Conservation (phyloP, 1,140 invertebrate genomes). For the Drosophila ironensis region DNA sequence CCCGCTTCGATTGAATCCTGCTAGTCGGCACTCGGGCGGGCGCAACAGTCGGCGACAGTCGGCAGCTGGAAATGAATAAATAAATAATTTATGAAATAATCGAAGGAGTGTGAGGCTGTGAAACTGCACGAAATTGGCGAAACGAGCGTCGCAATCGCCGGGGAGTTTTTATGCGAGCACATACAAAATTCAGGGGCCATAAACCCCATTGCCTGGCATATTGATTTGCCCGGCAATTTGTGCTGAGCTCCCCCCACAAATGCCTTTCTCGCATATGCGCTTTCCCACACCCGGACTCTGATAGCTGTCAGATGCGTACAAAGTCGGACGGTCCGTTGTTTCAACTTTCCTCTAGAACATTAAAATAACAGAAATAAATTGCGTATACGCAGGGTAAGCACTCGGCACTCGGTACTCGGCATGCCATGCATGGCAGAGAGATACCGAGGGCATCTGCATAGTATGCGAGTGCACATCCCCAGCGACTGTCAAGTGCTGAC, state of each 20-base stretch:
- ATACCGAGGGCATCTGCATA: background rate
- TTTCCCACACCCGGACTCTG: background rate
- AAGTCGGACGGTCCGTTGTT: background rate
- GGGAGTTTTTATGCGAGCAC: conserved; percentile 11
- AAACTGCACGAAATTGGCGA: conserved; percentile 32
- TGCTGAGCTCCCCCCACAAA: background rate
- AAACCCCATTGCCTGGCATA: conserved; percentile 17
- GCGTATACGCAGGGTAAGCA: conserved; percentile 51
- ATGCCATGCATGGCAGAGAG: conserved; percentile 49
- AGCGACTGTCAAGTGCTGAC: conserved; percentile 56
- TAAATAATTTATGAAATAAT: conserved; percentile 63
- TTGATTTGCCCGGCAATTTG: conserved; percentile 17
- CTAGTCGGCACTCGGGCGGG: conserved; percentile 13
- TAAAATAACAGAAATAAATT: conserved; percentile 41
- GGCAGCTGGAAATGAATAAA: conserved; percentile 64
- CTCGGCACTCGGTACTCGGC: too few species aligned
- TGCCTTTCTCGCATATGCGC: background rate
- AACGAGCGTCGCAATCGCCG: conserved; percentile 13
- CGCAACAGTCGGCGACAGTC: conserved; percentile 26
- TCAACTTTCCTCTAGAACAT: conserved; percentile 6
- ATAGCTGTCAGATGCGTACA: conserved; percentile 1
- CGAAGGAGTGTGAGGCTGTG: conserved; percentile 17
- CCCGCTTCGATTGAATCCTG: conserved; percentile 4
- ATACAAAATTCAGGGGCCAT: conserved; percentile 21
- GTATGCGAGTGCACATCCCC: conserved; percentile 18